Evolutionary conservation across 2,888 invertebrate species (phyloP), one percentile per base, ranked within the genome.

Genomic region (Platerodrilus igneus): DNA sequence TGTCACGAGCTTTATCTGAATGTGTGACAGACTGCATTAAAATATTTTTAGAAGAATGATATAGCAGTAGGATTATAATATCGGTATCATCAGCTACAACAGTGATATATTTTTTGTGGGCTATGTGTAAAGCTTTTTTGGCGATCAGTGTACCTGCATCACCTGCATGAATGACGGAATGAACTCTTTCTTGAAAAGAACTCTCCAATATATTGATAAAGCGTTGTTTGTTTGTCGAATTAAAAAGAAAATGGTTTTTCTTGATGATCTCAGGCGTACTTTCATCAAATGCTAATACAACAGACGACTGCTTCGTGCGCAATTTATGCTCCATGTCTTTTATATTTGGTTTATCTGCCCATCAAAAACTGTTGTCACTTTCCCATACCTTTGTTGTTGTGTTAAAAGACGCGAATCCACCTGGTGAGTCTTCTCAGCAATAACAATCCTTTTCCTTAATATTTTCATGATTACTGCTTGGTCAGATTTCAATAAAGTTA

Each of bases 391-490:
- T 31, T 31, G 5, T 31, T 4, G 31, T 22, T 31, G 22, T 1
- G 21, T 22, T 31, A 22, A 14, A 21, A 21, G 31, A 31, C 15
- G 31, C 15, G 31, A n/a, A 31, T 31, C 21, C 9, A 31, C 3
- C 2, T 31, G 31, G 22, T 31, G 31, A 6, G 26, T 26, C 26
- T 26, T 15, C 7, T 8, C 22, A 31, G 31, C 31, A 31, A 22
- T 22, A 15, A 21, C 21, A 14, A 31, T 31, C n/a, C 14, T 16
- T 4, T 31, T 31, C 15, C 15, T 31, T 11, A 21, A 31, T 14
- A 14, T 16, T 31, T 22, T 31, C 15, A 31, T 31, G 21, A 22
- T 22, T 13, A 31, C 14, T 21, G n/a, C 31, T 31, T 31, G 31
- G 20, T 20, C 21, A 21, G 31, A 19, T 31, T 31, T 25, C 14